Evolutionary conservation across 2,888 invertebrate species (phyloP).

Genomic region (Galeopsomyia nigrocyanea): DNA sequence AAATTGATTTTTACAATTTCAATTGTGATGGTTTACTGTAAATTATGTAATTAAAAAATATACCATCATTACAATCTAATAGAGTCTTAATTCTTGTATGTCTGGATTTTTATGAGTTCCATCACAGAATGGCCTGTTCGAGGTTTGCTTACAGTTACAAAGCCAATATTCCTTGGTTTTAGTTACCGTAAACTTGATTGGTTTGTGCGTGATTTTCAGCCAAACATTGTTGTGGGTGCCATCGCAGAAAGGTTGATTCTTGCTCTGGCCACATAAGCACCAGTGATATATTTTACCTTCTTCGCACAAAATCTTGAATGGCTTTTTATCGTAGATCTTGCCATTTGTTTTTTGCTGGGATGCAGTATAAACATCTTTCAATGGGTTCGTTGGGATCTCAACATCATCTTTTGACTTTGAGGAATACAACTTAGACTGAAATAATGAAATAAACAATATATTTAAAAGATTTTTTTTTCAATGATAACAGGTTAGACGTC

Average conservation of each 20-base stretch:
- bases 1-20: conserved; percentile 42
- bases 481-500: conserved; percentile 20
- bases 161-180: conserved; percentile 94
- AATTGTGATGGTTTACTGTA: conserved; percentile 35
- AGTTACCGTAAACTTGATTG: conserved; percentile 85
- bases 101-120: conserved; percentile 87
- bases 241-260: conserved; percentile 95
- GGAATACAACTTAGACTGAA: conserved; percentile 17
- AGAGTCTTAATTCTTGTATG: conserved; percentile 32
- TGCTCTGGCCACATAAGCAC: conserved; percentile 96
- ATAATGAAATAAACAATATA: background rate
- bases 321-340: conserved; percentile 87
- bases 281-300: conserved; percentile 77
- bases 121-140: conserved; percentile 95
- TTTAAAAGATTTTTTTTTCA: background rate
- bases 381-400: conserved; percentile 78
- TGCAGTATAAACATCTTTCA: conserved; percentile 75
- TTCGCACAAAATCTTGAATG: conserved; percentile 83
- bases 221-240: conserved; percentile 86
- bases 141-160: conserved; percentile 98
- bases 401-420: conserved; percentile 55
- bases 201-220: conserved; percentile 82
- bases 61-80: conserved; percentile 34
- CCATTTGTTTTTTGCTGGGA: conserved; percentile 80
- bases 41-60: conserved; percentile 47